A percentile compares a stretch with the other conserved stretches of the same genome.
phyloP scores from a whole-genome alignment of 2,113 vertebrate genomes.

The Ariopsis seemanni region DNA sequence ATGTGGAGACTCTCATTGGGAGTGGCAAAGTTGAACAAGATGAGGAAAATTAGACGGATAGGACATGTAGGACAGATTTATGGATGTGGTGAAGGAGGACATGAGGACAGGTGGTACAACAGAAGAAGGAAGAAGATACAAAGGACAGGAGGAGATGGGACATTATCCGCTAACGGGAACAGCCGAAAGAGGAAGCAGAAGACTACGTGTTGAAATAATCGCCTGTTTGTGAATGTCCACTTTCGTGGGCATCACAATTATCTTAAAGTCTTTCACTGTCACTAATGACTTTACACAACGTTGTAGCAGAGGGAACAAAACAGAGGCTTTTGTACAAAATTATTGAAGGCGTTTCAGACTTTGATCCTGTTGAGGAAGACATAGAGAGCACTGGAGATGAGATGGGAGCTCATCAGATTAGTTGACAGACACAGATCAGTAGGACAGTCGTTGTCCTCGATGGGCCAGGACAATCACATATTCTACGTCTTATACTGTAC shows the following conservation, averaged over 20 bases:
- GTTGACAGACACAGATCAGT: not conserved
- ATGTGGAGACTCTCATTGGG: too few relatives aligned
- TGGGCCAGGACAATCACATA: not conserved
- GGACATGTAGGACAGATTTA: too few relatives aligned
- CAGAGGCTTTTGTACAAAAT: not conserved
- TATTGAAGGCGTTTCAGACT: not conserved
- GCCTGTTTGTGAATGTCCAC: too few relatives aligned
- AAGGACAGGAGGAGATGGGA: too few relatives aligned
- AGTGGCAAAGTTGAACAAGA: too few relatives aligned
- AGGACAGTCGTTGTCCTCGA: not conserved
- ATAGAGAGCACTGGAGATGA: not conserved
- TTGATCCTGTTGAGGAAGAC: not conserved
- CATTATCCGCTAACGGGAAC: too few relatives aligned
- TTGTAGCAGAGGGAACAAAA: not conserved
- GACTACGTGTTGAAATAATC: not conserved
- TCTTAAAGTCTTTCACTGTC: not conserved
- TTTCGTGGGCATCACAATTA: not conserved
- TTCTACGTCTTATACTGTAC: not conserved
- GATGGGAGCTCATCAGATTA: not conserved
- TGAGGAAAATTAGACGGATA: too few relatives aligned
- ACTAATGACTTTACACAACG: not conserved
- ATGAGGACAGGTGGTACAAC: too few relatives aligned
- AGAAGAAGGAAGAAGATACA: too few relatives aligned
- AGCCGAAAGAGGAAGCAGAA: too few relatives aligned
- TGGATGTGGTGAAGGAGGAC: too few relatives aligned